These are phyloP conservation scores for Papilio elwesi DNA, from an alignment of 2,888 invertebrate genomes.

Conservation along the genomic window DNA sequence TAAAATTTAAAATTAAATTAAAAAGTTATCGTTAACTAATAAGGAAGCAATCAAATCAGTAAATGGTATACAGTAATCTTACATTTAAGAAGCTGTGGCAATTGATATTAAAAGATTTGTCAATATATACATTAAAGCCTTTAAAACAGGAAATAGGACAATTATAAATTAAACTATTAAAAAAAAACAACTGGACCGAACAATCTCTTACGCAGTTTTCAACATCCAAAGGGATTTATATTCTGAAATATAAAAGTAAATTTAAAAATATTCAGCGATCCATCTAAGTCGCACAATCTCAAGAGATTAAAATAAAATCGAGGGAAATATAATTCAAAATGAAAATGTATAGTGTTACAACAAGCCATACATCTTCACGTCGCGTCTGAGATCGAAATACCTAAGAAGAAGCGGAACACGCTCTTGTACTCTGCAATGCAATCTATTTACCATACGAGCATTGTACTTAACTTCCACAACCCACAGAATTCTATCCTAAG, in stretches of 20 bases:
- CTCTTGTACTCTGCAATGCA: not conserved
- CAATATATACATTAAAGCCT: too few relatives aligned
- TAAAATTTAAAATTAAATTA: too few relatives aligned
- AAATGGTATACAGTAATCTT: too few relatives aligned
- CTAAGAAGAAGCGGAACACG: not conserved
- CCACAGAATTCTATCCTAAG: not conserved
- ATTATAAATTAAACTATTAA: too few relatives aligned
- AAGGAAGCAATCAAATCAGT: too few relatives aligned
- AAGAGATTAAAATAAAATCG: slow-evolving; percentile 2
- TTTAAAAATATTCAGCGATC: slow-evolving; percentile 18
- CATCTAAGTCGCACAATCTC: slow-evolving; percentile 9
- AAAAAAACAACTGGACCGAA: too few relatives aligned
- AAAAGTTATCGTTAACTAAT: too few relatives aligned
- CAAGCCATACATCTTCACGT: not conserved
- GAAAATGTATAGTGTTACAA: slow-evolving; percentile 2
- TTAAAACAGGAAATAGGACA: too few relatives aligned
- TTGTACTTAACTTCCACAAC: not conserved
- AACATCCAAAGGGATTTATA: too few relatives aligned
- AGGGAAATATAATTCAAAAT: not conserved
- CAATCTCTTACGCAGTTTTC: too few relatives aligned
- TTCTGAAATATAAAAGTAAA: not conserved
- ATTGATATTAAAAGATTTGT: too few relatives aligned
- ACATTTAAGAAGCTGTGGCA: too few relatives aligned
- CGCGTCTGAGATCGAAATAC: not conserved
- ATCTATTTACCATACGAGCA: not conserved